Evolutionary conservation across 2,113 vertebrate species (phyloP).

Genomic region (Petaurus breviceps): DNA sequence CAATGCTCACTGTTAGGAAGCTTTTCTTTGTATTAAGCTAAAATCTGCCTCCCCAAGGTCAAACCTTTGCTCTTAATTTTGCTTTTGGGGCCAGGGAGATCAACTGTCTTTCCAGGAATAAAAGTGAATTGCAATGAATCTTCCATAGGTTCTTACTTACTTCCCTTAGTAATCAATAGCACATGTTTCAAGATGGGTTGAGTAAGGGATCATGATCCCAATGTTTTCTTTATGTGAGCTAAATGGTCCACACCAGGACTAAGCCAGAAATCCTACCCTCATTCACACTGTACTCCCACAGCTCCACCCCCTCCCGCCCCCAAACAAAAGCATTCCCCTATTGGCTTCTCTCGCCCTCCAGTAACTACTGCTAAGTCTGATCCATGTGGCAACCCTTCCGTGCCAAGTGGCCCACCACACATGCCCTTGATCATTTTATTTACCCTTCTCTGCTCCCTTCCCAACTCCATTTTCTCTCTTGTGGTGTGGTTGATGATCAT

Average conservation of each 20-base stretch:
- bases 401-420: not conserved
- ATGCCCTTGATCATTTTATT: not conserved
- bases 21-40: not conserved
- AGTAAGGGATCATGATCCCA: not conserved
- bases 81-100: not conserved
- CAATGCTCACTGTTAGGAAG: not conserved
- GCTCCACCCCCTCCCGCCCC: not conserved
- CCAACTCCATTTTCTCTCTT: not conserved
- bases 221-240: not conserved
- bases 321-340: not conserved
- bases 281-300: not conserved
- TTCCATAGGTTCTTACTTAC: not conserved
- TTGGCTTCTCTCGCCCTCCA: not conserved
- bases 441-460: not conserved
- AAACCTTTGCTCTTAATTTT: not conserved
- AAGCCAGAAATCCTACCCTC: not conserved
- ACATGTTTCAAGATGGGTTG: not conserved
- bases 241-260: not conserved
- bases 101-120: not conserved
- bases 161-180: not conserved
- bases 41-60: not conserved
- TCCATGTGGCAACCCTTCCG: not conserved
- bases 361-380: not conserved
- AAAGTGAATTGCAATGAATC: not conserved
- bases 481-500: not conserved